Evolutionary conservation across 2,797 vertebrate species (phyloP).

Genomic region (Rhinoraja longicauda): DNA sequence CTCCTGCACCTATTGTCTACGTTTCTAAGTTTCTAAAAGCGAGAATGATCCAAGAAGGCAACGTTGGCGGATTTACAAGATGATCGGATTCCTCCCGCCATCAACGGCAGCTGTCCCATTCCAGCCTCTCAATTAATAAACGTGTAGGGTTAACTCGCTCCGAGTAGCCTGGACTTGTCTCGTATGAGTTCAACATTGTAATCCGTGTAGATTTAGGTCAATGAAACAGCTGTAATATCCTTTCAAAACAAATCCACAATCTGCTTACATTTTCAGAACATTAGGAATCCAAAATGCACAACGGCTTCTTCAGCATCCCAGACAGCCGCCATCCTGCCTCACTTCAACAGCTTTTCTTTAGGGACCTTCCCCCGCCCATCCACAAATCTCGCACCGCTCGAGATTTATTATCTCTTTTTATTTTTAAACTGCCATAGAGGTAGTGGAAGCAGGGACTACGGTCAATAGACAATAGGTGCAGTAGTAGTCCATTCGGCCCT

Average conservation of each 20-base stretch:
- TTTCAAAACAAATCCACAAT: background rate
- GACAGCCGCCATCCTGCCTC: background rate
- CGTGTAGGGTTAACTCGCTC: background rate
- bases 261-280: background rate
- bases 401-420: background rate
- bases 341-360: background rate
- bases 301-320: background rate
- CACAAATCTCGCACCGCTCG: background rate
- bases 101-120: background rate
- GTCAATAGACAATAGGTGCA: too few relatives aligned
- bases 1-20: too few relatives aligned
- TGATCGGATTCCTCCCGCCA: background rate
- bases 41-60: background rate
- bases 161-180: background rate
- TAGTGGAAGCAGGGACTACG: too few relatives aligned
- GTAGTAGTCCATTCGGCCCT: too few relatives aligned
- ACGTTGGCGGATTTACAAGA: background rate
- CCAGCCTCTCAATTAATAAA: background rate
- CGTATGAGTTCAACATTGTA: background rate
- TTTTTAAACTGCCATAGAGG: too few relatives aligned
- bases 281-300: background rate
- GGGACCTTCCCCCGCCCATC: background rate
- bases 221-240: background rate
- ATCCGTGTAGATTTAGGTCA: background rate
- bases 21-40: background rate